A percentile compares a stretch with the other conserved stretches of the same genome.
phyloP scores from a whole-genome alignment of 2,113 vertebrate species.

The Pachyramphus minor region DNA sequence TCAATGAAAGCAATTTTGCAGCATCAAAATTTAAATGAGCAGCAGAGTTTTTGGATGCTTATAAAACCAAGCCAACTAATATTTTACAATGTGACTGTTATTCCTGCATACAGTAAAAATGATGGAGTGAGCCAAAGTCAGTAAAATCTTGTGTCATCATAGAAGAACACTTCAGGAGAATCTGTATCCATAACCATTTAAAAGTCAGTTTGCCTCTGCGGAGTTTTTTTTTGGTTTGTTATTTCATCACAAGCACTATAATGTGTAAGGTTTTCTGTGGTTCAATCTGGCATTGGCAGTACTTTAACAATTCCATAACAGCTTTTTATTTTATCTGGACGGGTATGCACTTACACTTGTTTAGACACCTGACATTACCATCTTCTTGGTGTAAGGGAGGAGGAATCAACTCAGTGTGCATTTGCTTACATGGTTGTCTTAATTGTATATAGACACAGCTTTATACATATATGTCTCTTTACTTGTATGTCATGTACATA shows the following conservation, averaged over 20 bases:
- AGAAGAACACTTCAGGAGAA: not conserved
- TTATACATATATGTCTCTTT: not conserved
- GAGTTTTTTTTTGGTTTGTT: not conserved
- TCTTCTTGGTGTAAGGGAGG: not conserved
- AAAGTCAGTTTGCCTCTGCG: not conserved
- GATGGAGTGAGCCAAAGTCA: not conserved
- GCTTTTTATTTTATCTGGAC: not conserved
- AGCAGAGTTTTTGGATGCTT: not conserved
- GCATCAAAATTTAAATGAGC: constrained; percentile 30
- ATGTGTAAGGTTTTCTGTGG: not conserved
- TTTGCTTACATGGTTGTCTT: not conserved
- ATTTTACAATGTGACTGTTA: not conserved
- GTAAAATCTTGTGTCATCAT: not conserved
- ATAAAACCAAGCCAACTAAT: constrained; percentile 2
- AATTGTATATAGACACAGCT: not conserved
- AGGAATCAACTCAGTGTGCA: not conserved
- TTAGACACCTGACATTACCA: not conserved
- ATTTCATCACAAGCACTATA: not conserved
- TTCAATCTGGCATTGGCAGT: not conserved
- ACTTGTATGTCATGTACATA: not conserved
- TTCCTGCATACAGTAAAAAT: not conserved
- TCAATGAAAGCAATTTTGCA: constrained; percentile 29
- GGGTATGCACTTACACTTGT: not conserved
- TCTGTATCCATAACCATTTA: not conserved
- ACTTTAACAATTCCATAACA: not conserved